Conservation (phyloP, 1,140 invertebrate genomes). For the Drosophila pandora region DNA sequence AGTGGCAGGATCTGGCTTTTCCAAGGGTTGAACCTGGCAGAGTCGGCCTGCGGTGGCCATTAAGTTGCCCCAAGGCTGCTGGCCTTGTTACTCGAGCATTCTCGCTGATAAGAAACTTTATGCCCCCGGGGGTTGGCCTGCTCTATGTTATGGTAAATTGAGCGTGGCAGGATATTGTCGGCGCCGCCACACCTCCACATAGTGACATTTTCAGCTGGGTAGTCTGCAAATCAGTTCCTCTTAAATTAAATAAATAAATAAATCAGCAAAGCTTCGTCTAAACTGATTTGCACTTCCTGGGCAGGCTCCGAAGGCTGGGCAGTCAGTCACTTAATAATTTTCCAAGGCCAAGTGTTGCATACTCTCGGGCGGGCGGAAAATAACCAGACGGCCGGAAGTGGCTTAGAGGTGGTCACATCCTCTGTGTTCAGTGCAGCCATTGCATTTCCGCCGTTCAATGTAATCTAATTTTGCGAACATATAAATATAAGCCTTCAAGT, state of each 20-base stretch:
- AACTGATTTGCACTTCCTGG: constrained; percentile 12
- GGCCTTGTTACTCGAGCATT: constrained; percentile 63
- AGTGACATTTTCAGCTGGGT: neutral
- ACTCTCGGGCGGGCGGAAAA: constrained; percentile 49
- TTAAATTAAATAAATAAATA: neutral
- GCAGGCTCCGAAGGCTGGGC: neutral
- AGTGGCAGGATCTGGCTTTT: neutral
- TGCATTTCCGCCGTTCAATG: constrained; percentile 13
- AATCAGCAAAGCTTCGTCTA: neutral
- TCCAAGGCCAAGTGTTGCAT: constrained; percentile 34
- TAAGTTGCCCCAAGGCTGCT: constrained; percentile 50
- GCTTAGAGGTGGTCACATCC: neutral
- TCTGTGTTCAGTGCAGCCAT: neutral
- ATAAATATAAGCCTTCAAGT: constrained; percentile 14
- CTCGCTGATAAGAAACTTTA: constrained; percentile 73
- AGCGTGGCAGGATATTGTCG: constrained; percentile 68
- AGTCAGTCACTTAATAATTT: constrained; percentile 10
- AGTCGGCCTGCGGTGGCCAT: constrained; percentile 50
- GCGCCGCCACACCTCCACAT: constrained; percentile 20
- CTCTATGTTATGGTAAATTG: constrained; percentile 60
- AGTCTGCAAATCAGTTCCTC: neutral
- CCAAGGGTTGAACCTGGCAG: constrained; percentile 29
- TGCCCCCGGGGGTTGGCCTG: constrained; percentile 20
- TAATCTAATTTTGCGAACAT: constrained; percentile 31
- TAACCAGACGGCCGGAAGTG: constrained; percentile 8